Evolutionary conservation across 2,888 invertebrate species (phyloP).

Genomic region (Azorinus chamasolen): DNA sequence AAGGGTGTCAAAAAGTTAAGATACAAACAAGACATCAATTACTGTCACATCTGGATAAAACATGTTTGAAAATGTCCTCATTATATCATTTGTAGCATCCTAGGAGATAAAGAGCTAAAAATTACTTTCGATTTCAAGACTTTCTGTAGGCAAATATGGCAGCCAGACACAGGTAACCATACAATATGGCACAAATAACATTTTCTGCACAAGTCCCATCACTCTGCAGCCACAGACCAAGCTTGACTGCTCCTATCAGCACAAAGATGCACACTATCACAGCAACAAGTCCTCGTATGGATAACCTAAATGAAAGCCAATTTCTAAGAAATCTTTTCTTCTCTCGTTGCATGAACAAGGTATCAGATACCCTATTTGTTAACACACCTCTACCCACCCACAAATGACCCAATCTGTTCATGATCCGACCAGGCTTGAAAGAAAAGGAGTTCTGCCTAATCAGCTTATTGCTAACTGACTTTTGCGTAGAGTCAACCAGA

Average conservation of each 20-base stretch:
- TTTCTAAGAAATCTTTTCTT: too few relatives aligned
- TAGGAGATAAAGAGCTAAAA: too few relatives aligned
- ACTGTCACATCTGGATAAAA: too few relatives aligned
- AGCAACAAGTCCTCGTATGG: constrained; percentile 10
- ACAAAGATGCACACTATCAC: constrained; percentile 25
- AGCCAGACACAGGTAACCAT: constrained; percentile 58
- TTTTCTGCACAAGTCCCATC: constrained; percentile 37
- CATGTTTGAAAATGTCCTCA: too few relatives aligned
- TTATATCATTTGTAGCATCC: too few relatives aligned
- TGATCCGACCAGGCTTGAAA: constrained; percentile 57
- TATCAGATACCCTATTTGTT: constrained; percentile 24
- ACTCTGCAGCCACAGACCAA: constrained; percentile 11
- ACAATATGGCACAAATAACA: constrained; percentile 41
- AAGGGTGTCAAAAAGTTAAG: too few relatives aligned
- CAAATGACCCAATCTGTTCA: constrained; percentile 36
- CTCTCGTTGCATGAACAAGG: constrained; percentile 21
- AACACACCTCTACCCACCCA: constrained; percentile 32
- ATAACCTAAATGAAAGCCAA: constrained; percentile 6
- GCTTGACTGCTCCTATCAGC: constrained; percentile 26
- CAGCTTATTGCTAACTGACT: constrained; percentile 50
- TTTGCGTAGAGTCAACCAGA: constrained; percentile 47
- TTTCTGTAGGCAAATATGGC: constrained; percentile 64
- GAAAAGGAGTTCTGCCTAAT: constrained; percentile 56
- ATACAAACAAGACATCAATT: too few relatives aligned
- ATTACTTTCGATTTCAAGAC: neutral